Evolutionary conservation across 2,888 invertebrate species (phyloP).

Genomic region (Maniola hyperantus): DNA sequence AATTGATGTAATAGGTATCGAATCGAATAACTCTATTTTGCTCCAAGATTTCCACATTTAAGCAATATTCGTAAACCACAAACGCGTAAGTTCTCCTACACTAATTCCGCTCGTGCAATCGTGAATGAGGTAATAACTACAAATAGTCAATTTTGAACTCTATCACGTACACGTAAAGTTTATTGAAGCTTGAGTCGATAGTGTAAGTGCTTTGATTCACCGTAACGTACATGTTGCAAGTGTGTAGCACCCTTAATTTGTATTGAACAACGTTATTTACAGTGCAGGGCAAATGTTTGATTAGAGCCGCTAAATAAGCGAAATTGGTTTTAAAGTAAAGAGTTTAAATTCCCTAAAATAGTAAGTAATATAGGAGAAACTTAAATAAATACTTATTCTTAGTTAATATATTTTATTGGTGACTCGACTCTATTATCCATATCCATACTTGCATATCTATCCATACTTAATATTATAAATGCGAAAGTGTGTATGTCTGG

Average conservation of each 20-base stretch:
- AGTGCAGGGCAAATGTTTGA: constrained; percentile 25
- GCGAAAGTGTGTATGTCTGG: no score
- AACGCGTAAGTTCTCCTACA: constrained; percentile 12
- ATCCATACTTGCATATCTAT: no score
- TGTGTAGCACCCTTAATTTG: constrained; percentile 29
- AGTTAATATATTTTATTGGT: no score
- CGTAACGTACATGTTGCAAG: constrained; percentile 22
- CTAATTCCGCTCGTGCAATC: constrained; percentile 18
- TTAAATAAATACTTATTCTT: no score
- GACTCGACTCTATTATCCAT: no score
- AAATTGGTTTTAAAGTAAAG: not conserved
- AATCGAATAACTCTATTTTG: constrained; percentile 12
- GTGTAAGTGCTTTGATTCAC: constrained; percentile 20
- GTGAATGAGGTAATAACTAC: not conserved
- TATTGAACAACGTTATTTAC: constrained; percentile 29
- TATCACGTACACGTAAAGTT: constrained; percentile 6
- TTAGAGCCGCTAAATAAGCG: constrained; percentile 18
- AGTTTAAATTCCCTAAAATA: no score
- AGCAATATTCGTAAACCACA: constrained; percentile 21
- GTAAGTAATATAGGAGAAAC: no score
- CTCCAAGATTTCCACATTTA: constrained; percentile 10
- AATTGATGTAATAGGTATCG: not conserved
- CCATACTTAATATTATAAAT: no score
- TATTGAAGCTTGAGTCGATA: not conserved
- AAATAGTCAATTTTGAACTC: not conserved